Evolutionary conservation across 2,113 vertebrate genomes (phyloP).

Genomic region (Galbula dea): DNA sequence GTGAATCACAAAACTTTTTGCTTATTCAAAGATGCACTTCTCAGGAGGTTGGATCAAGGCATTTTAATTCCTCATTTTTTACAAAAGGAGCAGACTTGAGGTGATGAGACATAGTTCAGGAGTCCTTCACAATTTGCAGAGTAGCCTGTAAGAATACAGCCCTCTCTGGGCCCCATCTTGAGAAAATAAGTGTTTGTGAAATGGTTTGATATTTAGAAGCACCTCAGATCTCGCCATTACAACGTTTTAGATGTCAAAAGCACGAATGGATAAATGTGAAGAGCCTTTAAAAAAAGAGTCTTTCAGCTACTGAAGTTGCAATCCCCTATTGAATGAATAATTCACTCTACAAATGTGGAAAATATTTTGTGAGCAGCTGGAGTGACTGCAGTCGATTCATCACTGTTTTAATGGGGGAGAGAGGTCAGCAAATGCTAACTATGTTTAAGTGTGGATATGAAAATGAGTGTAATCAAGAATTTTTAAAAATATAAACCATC

Average conservation of each 20-base stretch:
- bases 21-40: background rate
- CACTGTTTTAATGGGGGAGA: constrained; percentile 3
- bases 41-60: background rate
- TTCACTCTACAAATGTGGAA: constrained; percentile 25
- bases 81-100: background rate
- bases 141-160: background rate
- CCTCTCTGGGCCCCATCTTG: background rate
- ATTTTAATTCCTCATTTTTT: background rate
- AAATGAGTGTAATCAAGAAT: constrained; percentile 62
- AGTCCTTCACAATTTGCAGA: background rate
- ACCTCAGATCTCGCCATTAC: background rate
- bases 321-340: constrained; percentile 26
- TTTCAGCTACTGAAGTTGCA: constrained; percentile 26
- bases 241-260: constrained; percentile 20
- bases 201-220: constrained; percentile 3
- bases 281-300: background rate
- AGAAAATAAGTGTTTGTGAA: constrained; percentile 4
- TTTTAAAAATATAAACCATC: constrained; percentile 54
- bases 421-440: constrained; percentile 59
- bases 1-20: background rate
- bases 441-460: constrained; percentile 45
- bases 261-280: background rate
- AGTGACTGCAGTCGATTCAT: constrained; percentile 51
- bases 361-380: constrained; percentile 60
- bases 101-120: background rate